These are phyloP conservation scores for Campodea augens DNA, from an alignment of 1,140 invertebrate species.

Conservation along the genomic window DNA sequence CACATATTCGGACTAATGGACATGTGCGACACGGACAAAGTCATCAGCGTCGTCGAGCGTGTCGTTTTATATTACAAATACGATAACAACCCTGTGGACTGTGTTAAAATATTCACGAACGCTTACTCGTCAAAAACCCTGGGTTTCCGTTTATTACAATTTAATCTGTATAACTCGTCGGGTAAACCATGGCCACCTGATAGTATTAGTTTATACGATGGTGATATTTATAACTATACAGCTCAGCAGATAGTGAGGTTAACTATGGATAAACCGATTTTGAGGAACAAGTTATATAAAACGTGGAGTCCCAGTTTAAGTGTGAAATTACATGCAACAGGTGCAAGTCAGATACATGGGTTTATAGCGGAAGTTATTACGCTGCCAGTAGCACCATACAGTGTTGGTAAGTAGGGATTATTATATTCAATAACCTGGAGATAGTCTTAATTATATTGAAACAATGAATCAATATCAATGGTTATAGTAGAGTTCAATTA, in stretches of 20 bases:
- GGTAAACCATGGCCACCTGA: constrained; percentile 59
- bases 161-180: constrained; percentile 83
- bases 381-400: constrained; percentile 73
- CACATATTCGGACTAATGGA: constrained; percentile 88
- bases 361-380: constrained; percentile 96
- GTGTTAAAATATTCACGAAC: constrained; percentile 91
- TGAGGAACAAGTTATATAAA: constrained; percentile 51
- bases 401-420: constrained; percentile 48
- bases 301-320: constrained; percentile 63
- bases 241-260: constrained; percentile 48
- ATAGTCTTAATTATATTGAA: not conserved
- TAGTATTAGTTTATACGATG: constrained; percentile 72
- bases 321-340: constrained; percentile 81
- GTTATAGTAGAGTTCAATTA: no score
- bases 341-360: constrained; percentile 77
- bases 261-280: constrained; percentile 41
- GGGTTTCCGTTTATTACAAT: constrained; percentile 76
- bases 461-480: constrained; percentile 2
- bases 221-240: constrained; percentile 73
- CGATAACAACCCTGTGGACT: constrained; percentile 86
- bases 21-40: constrained; percentile 87
- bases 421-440: not conserved
- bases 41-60: constrained; percentile 71
- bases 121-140: constrained; percentile 62
- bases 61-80: constrained; percentile 94